Base-by-base conservation (phyloP, 2,888 invertebrate genomes). In the Andrena dorsata region DNA sequence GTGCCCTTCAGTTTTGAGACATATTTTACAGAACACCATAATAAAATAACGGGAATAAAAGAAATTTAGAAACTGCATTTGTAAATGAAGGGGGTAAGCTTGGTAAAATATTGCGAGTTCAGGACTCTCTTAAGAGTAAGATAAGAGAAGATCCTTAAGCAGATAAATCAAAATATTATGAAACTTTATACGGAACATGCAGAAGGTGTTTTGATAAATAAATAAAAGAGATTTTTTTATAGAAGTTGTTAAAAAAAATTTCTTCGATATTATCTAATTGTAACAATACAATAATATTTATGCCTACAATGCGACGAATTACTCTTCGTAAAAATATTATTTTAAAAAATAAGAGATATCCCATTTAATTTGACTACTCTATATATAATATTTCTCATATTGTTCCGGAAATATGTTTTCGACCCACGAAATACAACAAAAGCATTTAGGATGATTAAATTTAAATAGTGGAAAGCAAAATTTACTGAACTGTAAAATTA, bases 131-230 rank as follows among this genome's bases (percentile, higher is more conserved):
- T 32, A n/a, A n/a, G n/a, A n/a, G n/a, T n/a, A n/a, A n/a, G 13
- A 56, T 26, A 35, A 63, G 13, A 20, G 6, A 35, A 51, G 4
- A 58, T n/a, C 26, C 23, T 16, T 23, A 64, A 47, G 13, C 63
- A 13, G 16, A 0, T 23, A 23, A 26, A 30, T 16, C 1, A 23
- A 30, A 23, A 30, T 23, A 71, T 64, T 56, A 56, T 56, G 53
- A 58, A 70, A 56, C 70, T 30, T 60, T 58, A 28, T 32, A 41
- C 13, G 3, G 41, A 41, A 41, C n/a, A 0, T 0, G 20, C n/a
- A 51, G 26, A 64, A 23, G 56, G 20, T 65, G 41, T 41, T 35
- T 65, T 56, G 35, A 28, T 53, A 64, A 64, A 28, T 53, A 64
- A 64, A 30, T 30, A 30, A 30, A 20, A 51, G 8, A 32, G 23